phyloP scores from a whole-genome alignment of 30 jellyfish, hydroid and myxozoan genomes.

The Chrysaora quinquecirrha region DNA sequence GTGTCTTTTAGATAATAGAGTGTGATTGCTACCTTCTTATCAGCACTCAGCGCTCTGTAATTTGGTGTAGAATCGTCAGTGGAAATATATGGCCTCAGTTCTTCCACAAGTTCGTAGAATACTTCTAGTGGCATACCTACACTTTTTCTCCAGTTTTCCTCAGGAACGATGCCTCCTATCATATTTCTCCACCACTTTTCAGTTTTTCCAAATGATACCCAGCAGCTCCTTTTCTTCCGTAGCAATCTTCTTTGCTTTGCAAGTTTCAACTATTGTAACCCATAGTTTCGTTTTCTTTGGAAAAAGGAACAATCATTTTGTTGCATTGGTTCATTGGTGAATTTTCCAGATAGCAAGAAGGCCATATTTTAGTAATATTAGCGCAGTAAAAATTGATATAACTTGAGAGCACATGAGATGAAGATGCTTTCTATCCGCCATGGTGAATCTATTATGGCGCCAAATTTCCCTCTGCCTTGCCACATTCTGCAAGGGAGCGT shows the following conservation, averaged over 20 bases:
- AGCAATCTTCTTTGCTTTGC: conserved; percentile 56
- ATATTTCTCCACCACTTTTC: conserved; percentile 68
- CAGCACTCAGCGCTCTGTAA: conserved; percentile 59
- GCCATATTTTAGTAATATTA: conserved; percentile 54
- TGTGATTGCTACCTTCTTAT: conserved; percentile 38
- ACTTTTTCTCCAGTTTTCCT: conserved; percentile 40
- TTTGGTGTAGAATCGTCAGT: conserved; percentile 53
- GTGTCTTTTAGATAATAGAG: conserved; percentile 63
- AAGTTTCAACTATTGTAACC: conserved; percentile 1
- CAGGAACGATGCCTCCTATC: conserved; percentile 33
- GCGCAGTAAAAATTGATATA: conserved; percentile 47
- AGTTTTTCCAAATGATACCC: conserved; percentile 37
- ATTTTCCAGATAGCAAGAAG: conserved; percentile 31
- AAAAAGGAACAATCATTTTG: conserved; percentile 17
- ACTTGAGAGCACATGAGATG: conserved; percentile 44
- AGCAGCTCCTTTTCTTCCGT: conserved; percentile 54
- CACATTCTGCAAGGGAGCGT: not conserved
- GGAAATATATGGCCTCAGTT: conserved; percentile 53
- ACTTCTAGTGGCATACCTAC: conserved; percentile 26
- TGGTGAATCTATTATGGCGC: conserved; percentile 47
- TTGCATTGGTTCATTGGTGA: conserved; percentile 20
- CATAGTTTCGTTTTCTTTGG: conserved; percentile 41
- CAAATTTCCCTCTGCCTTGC: conserved; percentile 13
- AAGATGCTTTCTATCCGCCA: conserved; percentile 50
- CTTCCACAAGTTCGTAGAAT: conserved; percentile 44